Percentiles rank a stretch among this genome's conserved stretches.
These are phyloP conservation scores for Halyomorpha halys DNA, from an alignment of 1,140 invertebrate genomes.

Conservation along the genomic window DNA sequence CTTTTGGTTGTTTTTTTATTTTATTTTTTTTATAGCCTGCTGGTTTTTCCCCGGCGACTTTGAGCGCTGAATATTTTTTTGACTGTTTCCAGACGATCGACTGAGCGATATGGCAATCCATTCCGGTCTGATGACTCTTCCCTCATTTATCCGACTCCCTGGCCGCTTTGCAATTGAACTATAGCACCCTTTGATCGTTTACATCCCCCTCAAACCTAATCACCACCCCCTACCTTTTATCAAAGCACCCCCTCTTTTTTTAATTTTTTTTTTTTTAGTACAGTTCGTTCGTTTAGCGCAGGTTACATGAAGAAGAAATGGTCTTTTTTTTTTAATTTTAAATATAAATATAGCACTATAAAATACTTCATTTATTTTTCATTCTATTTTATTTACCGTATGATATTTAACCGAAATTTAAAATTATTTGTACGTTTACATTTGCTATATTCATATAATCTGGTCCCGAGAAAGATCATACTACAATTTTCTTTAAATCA, in stretches of 20 bases:
- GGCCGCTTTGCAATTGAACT: not conserved
- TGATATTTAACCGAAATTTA: too few species aligned
- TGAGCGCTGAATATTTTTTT: not conserved
- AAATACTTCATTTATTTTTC: too few species aligned
- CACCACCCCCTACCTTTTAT: not conserved
- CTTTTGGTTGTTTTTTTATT: constrained; percentile 13
- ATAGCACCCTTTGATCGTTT: constrained; percentile 16
- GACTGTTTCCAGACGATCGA: not conserved
- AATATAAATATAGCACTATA: too few species aligned
- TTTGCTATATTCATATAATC: too few species aligned
- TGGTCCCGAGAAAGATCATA: too few species aligned
- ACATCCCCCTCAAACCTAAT: not conserved
- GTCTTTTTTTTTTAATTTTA: too few species aligned
- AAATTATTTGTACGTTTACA: too few species aligned
- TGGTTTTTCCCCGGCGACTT: not conserved
- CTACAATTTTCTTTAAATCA: too few species aligned
- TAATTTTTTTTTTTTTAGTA: not conserved
- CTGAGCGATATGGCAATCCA: not conserved
- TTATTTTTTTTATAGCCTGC: not conserved
- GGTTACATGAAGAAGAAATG: too few species aligned
- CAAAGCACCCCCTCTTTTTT: constrained; percentile 2
- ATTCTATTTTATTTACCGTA: too few species aligned
- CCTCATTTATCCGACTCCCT: not conserved
- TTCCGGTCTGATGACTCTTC: constrained; percentile 2
- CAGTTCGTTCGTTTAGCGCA: too few species aligned